Evolutionary conservation across 1,140 invertebrate species (phyloP), one percentile per base, ranked within the genome.

Genomic region (Carcinoscorpius rotundicauda): DNA sequence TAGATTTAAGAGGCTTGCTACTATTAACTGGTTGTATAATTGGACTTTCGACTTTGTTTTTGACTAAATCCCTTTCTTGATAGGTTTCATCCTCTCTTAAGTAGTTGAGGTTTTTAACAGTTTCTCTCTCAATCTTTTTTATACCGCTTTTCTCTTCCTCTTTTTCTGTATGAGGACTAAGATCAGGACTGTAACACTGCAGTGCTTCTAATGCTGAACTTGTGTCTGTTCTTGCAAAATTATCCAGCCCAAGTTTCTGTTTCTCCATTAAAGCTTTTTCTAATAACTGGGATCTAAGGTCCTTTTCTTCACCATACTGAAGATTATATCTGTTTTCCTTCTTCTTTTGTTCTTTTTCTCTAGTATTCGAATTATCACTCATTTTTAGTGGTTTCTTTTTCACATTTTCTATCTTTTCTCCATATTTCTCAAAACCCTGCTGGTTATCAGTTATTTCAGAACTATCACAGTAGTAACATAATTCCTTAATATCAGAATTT

Each of bases 201-300:
- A 60, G 49, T 48, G 29, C 49, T 60, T 60, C 59, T 50, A 60
- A 49, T 5, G 49, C 49, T 10, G 59, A 48, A 50, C 59, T 60
- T 60, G 29, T 60, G n/a, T 50, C 49, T 29, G 59, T 6, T 50
- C 11, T 50, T 5, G 9, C 49, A 10, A 49, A 49, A 60, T 60
- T 50, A 29, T 60, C 59, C 11, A 60, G 49, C 4, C 59, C 59
- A 1, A 60, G 29, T 60, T 60, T 60, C 10, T 49, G 59, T 60
- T 60, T 60, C 11, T 60, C 59, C 10, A 49, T 50, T 49, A 60
- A 10, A 48, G 59, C 59, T 10, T 8, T 60, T 49, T 60, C 59
- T 9, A 60, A 50, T 60, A 60, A 60, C 5, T 60, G 49, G 10
- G 59, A 60, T 49, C 59, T 48, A 6, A 60, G 10, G 49, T 60